phyloP scores from a whole-genome alignment of 2,113 vertebrate species.

The Scalopus aquaticus region DNA sequence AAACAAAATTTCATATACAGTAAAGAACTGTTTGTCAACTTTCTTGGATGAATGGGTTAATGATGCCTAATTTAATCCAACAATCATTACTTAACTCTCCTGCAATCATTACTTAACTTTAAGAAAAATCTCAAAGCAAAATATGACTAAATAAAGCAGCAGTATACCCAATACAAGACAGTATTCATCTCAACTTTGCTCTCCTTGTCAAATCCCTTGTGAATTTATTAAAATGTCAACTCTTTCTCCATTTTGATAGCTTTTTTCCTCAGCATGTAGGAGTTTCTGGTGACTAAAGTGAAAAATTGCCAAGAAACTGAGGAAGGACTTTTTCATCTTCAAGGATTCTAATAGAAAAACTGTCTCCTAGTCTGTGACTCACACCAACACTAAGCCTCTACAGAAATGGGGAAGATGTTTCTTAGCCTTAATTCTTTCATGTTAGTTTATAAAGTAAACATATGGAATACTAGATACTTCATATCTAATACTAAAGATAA shows the following conservation, averaged over 20 bases:
- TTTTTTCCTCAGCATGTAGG: background rate
- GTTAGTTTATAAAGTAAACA: constrained; percentile 11
- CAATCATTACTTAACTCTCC: constrained; percentile 40
- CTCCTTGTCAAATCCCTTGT: background rate
- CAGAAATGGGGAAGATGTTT: background rate
- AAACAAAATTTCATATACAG: constrained; percentile 46
- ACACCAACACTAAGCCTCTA: background rate
- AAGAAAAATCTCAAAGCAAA: constrained; percentile 44
- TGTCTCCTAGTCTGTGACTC: background rate
- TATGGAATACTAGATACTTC: background rate
- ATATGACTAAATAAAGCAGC: background rate
- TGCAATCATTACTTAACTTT: constrained; percentile 46
- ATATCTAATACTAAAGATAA: background rate
- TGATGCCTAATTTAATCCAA: constrained; percentile 40
- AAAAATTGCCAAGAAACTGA: background rate
- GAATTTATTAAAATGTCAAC: constrained; percentile 33
- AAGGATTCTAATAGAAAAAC: background rate
- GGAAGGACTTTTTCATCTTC: background rate
- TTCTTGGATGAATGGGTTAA: constrained; percentile 13
- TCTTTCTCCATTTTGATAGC: background rate
- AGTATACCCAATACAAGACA: background rate
- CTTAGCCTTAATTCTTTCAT: background rate
- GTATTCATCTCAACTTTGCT: background rate
- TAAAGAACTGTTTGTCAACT: constrained; percentile 5
- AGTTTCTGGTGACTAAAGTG: background rate